Evolutionary conservation across 2,888 invertebrate genomes (phyloP).

Genomic region (Nymphalis urticae): DNA sequence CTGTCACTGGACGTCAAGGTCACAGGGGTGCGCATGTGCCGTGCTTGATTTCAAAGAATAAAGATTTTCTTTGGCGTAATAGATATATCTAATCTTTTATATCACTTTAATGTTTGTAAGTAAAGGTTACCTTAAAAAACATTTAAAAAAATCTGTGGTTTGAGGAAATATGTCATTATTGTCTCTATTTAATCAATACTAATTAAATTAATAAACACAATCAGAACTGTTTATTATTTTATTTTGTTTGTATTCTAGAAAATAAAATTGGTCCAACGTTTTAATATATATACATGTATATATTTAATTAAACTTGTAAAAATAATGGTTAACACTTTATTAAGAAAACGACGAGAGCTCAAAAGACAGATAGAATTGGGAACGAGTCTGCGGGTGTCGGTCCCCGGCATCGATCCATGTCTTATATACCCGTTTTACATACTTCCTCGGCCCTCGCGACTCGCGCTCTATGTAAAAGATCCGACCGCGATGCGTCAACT

Average conservation of each 20-base stretch:
- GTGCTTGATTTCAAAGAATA: conserved; percentile 63
- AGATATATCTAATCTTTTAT: conserved; percentile 28
- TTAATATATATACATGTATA: background rate
- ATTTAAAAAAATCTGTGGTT: background rate
- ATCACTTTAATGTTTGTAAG: conserved; percentile 15
- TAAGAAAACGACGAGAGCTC: conserved; percentile 22
- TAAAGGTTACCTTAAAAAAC: background rate
- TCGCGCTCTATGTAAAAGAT: conserved; percentile 74
- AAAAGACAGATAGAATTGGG: conserved; percentile 41
- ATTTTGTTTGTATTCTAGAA: background rate
- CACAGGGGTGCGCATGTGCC: conserved; percentile 71
- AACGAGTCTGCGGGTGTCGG: conserved; percentile 54
- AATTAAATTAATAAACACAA: background rate
- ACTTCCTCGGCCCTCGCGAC: conserved; percentile 65
- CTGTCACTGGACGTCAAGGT: conserved; percentile 67
- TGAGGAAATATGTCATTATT: background rate
- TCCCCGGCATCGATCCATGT: conserved; percentile 75
- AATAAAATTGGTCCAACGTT: background rate
- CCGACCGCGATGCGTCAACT: conserved; percentile 79
- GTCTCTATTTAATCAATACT: background rate
- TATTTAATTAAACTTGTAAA: background rate
- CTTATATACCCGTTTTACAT: conserved; percentile 75
- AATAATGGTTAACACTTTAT: conserved; percentile 10
- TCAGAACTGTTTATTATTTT: background rate
- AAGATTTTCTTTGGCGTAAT: conserved; percentile 52